Evolutionary conservation across 2,888 invertebrate species (phyloP).

Genomic region (Patella depressa): DNA sequence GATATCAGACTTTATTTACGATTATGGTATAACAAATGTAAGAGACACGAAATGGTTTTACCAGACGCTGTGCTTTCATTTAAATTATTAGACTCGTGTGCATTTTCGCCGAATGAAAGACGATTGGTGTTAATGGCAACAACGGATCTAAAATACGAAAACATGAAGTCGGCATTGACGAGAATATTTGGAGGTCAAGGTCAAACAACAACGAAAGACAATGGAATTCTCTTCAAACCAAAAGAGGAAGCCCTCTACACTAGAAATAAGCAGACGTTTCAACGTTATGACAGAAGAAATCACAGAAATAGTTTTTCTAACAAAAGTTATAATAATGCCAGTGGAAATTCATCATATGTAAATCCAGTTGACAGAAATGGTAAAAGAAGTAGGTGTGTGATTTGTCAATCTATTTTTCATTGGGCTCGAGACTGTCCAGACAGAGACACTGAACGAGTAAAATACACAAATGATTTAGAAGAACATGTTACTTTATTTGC

Average conservation of each 20-base stretch:
- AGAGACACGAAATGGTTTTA: constrained; percentile 3
- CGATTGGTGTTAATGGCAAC: constrained; percentile 25
- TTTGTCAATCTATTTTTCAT: constrained; percentile 14
- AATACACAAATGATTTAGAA: not conserved
- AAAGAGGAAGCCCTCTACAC: constrained; percentile 9
- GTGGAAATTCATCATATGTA: not conserved
- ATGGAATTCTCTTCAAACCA: not conserved
- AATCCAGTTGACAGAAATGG: constrained; percentile 17
- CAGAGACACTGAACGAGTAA: constrained; percentile 4
- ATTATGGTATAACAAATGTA: not conserved
- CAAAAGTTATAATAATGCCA: not conserved
- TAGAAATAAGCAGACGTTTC: not conserved
- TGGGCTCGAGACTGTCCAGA: constrained; percentile 9
- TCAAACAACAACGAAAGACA: constrained; percentile 12
- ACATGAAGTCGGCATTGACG: constrained; percentile 23
- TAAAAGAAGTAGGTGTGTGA: constrained; percentile 3
- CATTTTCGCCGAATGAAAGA: constrained; percentile 20
- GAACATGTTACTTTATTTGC: constrained; percentile 5
- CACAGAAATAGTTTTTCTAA: not conserved
- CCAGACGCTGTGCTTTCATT: constrained; percentile 6
- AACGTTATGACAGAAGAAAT: not conserved
- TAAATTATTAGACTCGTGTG: constrained; percentile 17
- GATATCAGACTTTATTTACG: not conserved
- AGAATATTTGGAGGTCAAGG: constrained; percentile 16
- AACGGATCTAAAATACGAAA: constrained; percentile 23